Base-by-base conservation (phyloP, 2,113 vertebrate species). In the Probosciger aterrimus region DNA sequence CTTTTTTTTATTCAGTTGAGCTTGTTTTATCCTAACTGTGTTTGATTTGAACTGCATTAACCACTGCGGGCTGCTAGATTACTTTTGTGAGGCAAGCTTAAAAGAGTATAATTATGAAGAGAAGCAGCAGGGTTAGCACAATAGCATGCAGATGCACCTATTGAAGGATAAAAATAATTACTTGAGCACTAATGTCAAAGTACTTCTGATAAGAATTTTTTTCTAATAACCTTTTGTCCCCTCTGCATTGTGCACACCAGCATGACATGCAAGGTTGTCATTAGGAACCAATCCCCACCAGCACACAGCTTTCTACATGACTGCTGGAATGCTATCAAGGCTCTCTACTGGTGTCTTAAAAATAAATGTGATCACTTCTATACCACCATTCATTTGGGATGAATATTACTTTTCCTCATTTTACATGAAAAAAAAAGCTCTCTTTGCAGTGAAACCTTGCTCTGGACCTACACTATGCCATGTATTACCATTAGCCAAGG, bases 101-200 rank as follows among this genome's bases (percentile, higher is more conserved):
- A 94, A 95, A 83, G 93, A 95, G 67, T 83, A 55, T 97, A 96
- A 97, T 97, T 97, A 97, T 94, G 82, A 93, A 77, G 82, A 96
- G 81, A 91, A 95, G 75, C 35, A 93, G 94, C 78, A 95, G 62
- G 30, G 52, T 74, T 94, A 95, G 68, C 92, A 97, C 96, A 97
- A 96, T 57, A 93, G 90, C 78, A 92, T 31, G 41, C 94, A 98
- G 93, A 97, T 92, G 82, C 93, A 97, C 93, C 82, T 97, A 97
- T 24, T 96, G 95, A 97, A 97, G 96, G 94, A 94, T 97, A 97
- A 97, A 97, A 97, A 96, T 94, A 97, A 97, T 97, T 94, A 97
- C 87, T 95, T 77, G 75, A 96, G 88, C 71, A 96, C 91, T 95
- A 64, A 96, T 95, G 92, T 96, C 94, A 90, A 86, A 97, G 85